Evolutionary conservation across 2,888 invertebrate genomes (phyloP), one percentile per base, ranked within the genome.

Genomic region (Zelleria hepariella): DNA sequence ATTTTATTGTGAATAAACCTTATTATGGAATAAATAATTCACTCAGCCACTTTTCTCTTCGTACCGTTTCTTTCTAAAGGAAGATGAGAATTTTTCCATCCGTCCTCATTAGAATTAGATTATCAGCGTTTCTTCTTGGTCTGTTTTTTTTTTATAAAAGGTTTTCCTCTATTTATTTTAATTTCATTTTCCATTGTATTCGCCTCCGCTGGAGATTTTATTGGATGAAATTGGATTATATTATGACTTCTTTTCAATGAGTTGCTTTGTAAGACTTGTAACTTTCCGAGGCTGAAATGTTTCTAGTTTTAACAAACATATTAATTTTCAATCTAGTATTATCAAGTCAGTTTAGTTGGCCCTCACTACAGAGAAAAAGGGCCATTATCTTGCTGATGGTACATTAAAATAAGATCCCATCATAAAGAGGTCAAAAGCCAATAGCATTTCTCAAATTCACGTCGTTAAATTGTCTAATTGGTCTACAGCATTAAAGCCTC

Each of bases 401-500:
- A n/a, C n/a, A n/a, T n/a, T n/a, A n/a, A n/a, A n/a, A n/a, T n/a
- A n/a, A n/a, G n/a, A n/a, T n/a, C n/a, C n/a, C 4, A 10, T 3
- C 15, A 42, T 10, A 5, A 42, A 24, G 24, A 79, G 84, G 82
- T 81, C 75, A 78, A 77, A 74, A 75, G 77, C 76, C 82, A 78
- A 78, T 73, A 73, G 77, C 74, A 76, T 81, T 80, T 82, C 80
- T 81, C 78, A 75, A 80, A 80, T 79, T 80, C 73, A 82, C 80
- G 83, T 84, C 84, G 82, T 82, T 84, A 84, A 79, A 80, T 78
- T 80, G 81, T 71, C 82, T 85, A 84, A 85, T 85, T 84, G 82
- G 81, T 82, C 80, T 81, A 71, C 78, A 83, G 80, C 83, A 83
- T 82, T 73, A 72, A 77, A 75, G 78, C 76, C 78, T 78, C 85